Evolutionary conservation across 2,113 vertebrate species (phyloP).

Genomic region (Podocnemis expansa): DNA sequence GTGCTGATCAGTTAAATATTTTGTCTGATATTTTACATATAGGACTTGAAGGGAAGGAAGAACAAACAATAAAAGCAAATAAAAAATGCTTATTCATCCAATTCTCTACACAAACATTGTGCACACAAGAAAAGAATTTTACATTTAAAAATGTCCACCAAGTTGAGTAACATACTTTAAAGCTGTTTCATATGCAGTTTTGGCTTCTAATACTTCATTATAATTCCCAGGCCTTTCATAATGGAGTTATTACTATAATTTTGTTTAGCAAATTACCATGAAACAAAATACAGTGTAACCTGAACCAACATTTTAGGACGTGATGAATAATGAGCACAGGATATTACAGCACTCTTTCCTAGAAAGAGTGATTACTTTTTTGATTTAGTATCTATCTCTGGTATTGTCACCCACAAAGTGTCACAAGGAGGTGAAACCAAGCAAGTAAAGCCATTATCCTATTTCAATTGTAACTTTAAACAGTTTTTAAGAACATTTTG

Average conservation of each 20-base stretch:
- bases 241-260: not conserved
- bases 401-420: constrained; percentile 29
- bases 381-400: constrained; percentile 24
- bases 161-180: not conserved
- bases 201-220: not conserved
- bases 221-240: not conserved
- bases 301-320: not conserved
- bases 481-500: not conserved
- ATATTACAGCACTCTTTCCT: constrained; percentile 10
- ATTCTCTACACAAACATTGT: not conserved
- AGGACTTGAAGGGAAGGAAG: constrained; percentile 6
- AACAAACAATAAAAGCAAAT: not conserved
- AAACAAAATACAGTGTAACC: not conserved
- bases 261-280: not conserved
- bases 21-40: not conserved
- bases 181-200: not conserved
- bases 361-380: constrained; percentile 17
- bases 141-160: not conserved
- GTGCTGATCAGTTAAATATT: not conserved
- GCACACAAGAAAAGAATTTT: not conserved
- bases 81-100: not conserved
- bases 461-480: not conserved
- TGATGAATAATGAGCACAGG: not conserved
- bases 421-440: constrained; percentile 28
- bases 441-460: not conserved